These are phyloP conservation scores for Pseudochromis fuscus DNA, from an alignment of 2,797 vertebrate species.

Conservation along the genomic window DNA sequence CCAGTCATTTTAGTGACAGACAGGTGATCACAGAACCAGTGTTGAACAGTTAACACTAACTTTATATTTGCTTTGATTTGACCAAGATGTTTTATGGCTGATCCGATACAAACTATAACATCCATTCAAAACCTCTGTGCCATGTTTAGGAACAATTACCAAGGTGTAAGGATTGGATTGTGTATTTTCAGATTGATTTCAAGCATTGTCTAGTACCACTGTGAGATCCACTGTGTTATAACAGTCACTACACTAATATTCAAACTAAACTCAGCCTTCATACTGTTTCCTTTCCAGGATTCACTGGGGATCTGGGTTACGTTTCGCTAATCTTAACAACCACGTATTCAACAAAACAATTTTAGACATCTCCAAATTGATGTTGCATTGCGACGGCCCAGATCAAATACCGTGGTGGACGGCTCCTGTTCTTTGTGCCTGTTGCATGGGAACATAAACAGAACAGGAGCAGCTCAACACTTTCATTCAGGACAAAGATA, in stretches of 20 bases:
- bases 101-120: too few species aligned
- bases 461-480: conserved; percentile 35
- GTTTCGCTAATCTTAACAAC: conserved; percentile 67
- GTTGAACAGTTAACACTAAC: neutral
- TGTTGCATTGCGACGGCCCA: conserved; percentile 24
- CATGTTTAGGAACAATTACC: neutral
- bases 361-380: conserved; percentile 52
- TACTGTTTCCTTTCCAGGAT: conserved; percentile 57
- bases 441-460: conserved; percentile 67
- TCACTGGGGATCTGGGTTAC: conserved; percentile 59
- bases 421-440: conserved; percentile 30
- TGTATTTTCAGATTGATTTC: neutral
- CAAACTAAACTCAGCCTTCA: conserved; percentile 5
- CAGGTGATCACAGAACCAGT: neutral
- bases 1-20: too few species aligned
- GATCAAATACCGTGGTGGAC: conserved; percentile 45
- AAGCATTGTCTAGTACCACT: neutral
- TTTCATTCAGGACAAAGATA: conserved; percentile 56
- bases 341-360: conserved; percentile 53
- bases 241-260: conserved; percentile 25
- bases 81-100: too few species aligned
- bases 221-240: neutral
- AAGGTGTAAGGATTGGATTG: too few species aligned
- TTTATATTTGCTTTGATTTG: too few species aligned
- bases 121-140: neutral